These are phyloP conservation scores for Montipora foliosa DNA, from an alignment of 64 coral and sea anemone species.

Conservation along the genomic window DNA sequence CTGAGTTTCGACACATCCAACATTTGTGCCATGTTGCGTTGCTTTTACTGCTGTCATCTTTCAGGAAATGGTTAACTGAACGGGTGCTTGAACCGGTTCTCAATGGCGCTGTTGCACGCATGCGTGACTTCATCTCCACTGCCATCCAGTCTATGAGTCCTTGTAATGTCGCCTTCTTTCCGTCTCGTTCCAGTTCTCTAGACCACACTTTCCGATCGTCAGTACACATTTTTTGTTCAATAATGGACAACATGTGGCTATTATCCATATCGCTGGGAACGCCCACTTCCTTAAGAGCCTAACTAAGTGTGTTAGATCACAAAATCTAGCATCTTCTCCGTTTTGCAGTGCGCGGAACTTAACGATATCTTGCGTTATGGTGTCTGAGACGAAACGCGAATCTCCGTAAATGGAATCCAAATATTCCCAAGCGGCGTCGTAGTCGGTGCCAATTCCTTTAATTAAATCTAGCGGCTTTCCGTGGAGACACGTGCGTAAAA, in stretches of 20 bases:
- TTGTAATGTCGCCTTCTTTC: constrained; percentile 44
- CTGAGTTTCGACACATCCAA: constrained; percentile 40
- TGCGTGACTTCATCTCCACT: constrained; percentile 56
- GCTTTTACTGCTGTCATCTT: background rate
- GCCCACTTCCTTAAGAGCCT: constrained; percentile 49
- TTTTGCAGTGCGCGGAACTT: background rate
- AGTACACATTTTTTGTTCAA: constrained; percentile 54
- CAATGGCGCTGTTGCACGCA: constrained; percentile 41
- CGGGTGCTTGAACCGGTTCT: constrained; percentile 19
- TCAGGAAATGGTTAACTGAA: constrained; percentile 11
- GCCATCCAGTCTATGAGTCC: constrained; percentile 42
- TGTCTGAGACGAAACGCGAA: no score
- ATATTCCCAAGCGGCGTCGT: no score
- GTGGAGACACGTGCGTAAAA: no score
- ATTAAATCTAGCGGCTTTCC: no score
- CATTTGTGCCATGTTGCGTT: constrained; percentile 2
- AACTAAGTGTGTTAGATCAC: constrained; percentile 45
- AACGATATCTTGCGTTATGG: constrained; percentile 41
- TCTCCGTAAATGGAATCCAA: no score
- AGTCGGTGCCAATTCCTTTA: no score
- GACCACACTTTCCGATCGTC: constrained; percentile 65
- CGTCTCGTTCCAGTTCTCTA: constrained; percentile 44
- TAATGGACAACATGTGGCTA: constrained; percentile 68
- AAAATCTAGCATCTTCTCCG: constrained; percentile 54
- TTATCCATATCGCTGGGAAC: constrained; percentile 53